Base-by-base conservation (phyloP, 2,888 invertebrate genomes). In the Dexiosoma caninum region DNA sequence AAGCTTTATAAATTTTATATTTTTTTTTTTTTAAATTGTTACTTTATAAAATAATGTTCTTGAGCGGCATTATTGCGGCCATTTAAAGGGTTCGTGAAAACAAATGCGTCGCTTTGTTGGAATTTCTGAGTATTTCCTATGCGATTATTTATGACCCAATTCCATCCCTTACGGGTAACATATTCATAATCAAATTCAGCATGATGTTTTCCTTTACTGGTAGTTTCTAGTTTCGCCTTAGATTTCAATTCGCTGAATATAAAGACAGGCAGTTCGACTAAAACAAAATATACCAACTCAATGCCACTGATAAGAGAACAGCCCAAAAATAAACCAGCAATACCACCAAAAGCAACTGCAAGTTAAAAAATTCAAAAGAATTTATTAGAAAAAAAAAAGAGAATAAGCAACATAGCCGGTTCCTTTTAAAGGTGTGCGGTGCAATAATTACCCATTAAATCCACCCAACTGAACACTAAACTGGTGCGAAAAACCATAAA, bases 251-350 rank as follows among this genome's bases (percentile, higher is more conserved):
- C 49, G 9, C 10, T 37, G 51, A 21, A 74, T 19, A 78, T 23
- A 35, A 79, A 83, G 1, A 37, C 32, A 0, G 89, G 89, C 69
- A 89, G 74, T 70, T 89, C 88, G 30, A 89, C 85, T 74, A 85
- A 83, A n/a, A 85, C 59, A 72, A 89, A 91, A 79, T 91, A 91
- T 16, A 90, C 74, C 44, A 92, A 60, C 82, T 91, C 91, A 81
- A 90, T 89, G 60, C 87, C 89, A 84, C 91, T 91, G 72, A 91
- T 87, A 30, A 92, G 84, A 7, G 92, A 92, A 42, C 91, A 91
- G 42, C 91, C 91, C 30, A 91, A 84, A 85, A 91, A 92, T 32
- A 92, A 88, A 1, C 92, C 91, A 35, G 91, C 91, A 76, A 91
- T 91, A 55, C 91, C 91, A 16, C 91, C 91, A 84, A 92, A 91